Evolutionary conservation across 2,797 vertebrate species (phyloP).

Genomic region (Epinephelus malabaricus): DNA sequence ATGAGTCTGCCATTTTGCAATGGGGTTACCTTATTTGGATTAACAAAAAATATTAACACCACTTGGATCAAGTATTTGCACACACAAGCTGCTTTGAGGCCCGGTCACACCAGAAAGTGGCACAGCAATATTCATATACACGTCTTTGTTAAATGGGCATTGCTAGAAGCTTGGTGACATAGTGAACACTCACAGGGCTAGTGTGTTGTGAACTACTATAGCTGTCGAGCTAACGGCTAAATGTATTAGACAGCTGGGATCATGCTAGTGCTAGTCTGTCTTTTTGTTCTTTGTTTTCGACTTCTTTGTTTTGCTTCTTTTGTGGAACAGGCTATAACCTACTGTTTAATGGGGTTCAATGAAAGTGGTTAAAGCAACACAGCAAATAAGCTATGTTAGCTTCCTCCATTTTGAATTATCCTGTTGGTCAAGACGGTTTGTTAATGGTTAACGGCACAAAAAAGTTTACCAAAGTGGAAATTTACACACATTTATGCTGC

Average conservation of each 20-base stretch:
- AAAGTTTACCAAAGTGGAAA: background rate
- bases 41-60: constrained; percentile 49
- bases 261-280: background rate
- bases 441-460: background rate
- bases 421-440: background rate
- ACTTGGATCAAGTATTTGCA: constrained; percentile 53
- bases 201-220: background rate
- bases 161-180: background rate
- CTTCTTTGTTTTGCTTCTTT: background rate
- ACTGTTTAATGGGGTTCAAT: background rate
- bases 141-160: background rate
- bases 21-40: constrained; percentile 58
- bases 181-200: background rate
- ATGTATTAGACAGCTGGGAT: background rate
- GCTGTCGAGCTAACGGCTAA: background rate
- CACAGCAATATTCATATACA: background rate
- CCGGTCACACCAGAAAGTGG: constrained; percentile 52
- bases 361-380: background rate
- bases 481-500: background rate
- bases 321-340: background rate
- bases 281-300: background rate
- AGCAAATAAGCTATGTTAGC: background rate
- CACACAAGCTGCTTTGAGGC: constrained; percentile 47
- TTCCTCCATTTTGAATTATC: background rate
- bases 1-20: constrained; percentile 41